Evolutionary conservation across 2,113 vertebrate genomes (phyloP).

Genomic region (Puffinus mauretanicus): DNA sequence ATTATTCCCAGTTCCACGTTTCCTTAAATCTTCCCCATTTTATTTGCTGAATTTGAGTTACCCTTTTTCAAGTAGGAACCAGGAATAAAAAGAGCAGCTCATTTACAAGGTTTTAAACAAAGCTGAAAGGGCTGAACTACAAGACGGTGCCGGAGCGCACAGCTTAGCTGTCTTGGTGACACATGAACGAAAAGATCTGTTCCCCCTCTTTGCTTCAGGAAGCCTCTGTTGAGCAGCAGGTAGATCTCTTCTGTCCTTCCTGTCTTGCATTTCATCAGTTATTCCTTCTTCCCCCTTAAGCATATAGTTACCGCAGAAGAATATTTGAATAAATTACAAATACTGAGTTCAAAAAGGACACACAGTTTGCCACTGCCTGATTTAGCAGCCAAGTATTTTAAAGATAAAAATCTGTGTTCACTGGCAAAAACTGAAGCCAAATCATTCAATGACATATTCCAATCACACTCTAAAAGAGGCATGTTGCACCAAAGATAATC

Average conservation of each 20-base stretch:
- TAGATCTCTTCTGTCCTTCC: not conserved
- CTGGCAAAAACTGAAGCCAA: not conserved
- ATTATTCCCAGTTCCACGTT: not conserved
- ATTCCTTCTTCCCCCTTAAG: not conserved
- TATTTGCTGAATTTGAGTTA: not conserved
- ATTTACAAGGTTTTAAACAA: not conserved
- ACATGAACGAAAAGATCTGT: not conserved
- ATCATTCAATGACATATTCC: not conserved
- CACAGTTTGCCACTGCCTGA: not conserved
- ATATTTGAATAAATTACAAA: not conserved
- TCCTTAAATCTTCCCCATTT: not conserved
- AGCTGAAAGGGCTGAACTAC: not conserved
- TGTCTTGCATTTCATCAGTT: not conserved
- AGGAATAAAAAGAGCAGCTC: not conserved
- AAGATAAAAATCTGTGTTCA: not conserved
- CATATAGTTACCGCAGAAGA: not conserved
- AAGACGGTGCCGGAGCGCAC: not conserved
- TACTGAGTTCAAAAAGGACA: not conserved
- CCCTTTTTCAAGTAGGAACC: not conserved
- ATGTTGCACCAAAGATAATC: not conserved
- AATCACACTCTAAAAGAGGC: not conserved
- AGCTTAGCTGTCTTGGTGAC: not conserved
- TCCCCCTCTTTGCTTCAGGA: not conserved
- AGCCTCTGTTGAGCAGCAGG: not conserved
- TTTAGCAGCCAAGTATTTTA: not conserved